Evolutionary conservation across 2,113 vertebrate species (phyloP), one percentile per base, ranked within the genome.

Genomic region (Australoheros scitulus): DNA sequence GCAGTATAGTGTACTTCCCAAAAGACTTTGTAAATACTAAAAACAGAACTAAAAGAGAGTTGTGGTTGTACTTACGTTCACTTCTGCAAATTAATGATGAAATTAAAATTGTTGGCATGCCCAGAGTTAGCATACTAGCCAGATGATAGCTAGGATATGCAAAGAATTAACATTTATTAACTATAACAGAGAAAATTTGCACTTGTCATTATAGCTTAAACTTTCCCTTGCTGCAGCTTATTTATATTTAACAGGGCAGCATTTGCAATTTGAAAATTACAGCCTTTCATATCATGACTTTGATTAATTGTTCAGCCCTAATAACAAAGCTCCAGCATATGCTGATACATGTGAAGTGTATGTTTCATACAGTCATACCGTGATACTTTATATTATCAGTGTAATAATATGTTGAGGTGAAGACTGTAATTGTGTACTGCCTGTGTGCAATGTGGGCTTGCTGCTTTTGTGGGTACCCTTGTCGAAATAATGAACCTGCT

Each of bases 401-500:
- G 26, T 72, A 72, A 34, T 26, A 72, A 18, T 52, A 38, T 36
- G 17, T 43, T 26, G 34, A 75, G 13, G 17, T 56, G 56, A 13
- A 64, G n/a, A 29, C 26, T 75, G 59, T 3, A 52, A 43, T 50
- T 38, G 57, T 22, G 22, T 55, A 10, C 18, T 41, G n/a, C 26
- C 9, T 38, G 38, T 18, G 47, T 77, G 59, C 24, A 60, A 84
- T 84, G 72, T 65, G 74, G 55, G 50, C 50, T 55, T 55, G 55
- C 79, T 79, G 82, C 36, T 84, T 88, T 87, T 87, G 57, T 83
- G 81, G 89, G 76, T 87, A 90, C 79, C 87, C 83, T 89, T 93
- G 89, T 93, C 84, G 17, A 83, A 68, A 87, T 93, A 93, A 93
- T 93, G 91, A 93, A 94, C 89, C 91, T 92, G 91, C 90, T 88